phyloP scores from a whole-genome alignment of 2,797 vertebrate genomes.

The Pteropus rufus region DNA sequence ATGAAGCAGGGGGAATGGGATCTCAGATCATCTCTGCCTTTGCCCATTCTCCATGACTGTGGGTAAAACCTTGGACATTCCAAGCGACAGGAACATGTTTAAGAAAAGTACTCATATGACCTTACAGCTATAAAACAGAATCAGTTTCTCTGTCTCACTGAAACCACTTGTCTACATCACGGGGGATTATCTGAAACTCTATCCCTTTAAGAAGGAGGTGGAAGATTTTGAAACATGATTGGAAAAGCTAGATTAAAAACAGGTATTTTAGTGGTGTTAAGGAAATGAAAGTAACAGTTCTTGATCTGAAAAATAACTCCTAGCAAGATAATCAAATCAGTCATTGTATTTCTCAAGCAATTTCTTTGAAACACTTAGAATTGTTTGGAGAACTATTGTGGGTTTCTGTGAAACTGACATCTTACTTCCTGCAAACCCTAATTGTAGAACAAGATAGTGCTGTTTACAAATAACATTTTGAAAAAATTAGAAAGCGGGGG shows the following conservation, averaged over 20 bases:
- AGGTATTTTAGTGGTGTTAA: not conserved
- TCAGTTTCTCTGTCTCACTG: not conserved
- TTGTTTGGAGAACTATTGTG: not conserved
- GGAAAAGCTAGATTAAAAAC: not conserved
- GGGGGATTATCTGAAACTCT: not conserved
- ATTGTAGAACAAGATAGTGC: not conserved
- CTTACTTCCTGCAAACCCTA: not conserved
- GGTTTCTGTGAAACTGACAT: not conserved
- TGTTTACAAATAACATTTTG: not conserved
- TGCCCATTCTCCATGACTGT: not conserved
- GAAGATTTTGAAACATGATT: not conserved
- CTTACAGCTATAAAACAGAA: not conserved
- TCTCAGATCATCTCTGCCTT: not conserved
- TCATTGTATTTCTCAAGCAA: not conserved
- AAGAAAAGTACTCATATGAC: not conserved
- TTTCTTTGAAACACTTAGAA: not conserved
- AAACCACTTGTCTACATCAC: not conserved
- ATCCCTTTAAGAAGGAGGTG: slow-evolving; percentile 27
- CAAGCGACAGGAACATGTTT: not conserved
- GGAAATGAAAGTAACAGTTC: not conserved
- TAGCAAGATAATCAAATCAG: not conserved
- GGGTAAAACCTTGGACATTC: not conserved
- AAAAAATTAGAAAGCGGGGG: not conserved
- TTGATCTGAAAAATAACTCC: not conserved
- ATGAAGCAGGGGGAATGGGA: not conserved